These are phyloP conservation scores for Drosophila neonasuta DNA, from an alignment of 2,888 invertebrate species.

Conservation along the genomic window DNA sequence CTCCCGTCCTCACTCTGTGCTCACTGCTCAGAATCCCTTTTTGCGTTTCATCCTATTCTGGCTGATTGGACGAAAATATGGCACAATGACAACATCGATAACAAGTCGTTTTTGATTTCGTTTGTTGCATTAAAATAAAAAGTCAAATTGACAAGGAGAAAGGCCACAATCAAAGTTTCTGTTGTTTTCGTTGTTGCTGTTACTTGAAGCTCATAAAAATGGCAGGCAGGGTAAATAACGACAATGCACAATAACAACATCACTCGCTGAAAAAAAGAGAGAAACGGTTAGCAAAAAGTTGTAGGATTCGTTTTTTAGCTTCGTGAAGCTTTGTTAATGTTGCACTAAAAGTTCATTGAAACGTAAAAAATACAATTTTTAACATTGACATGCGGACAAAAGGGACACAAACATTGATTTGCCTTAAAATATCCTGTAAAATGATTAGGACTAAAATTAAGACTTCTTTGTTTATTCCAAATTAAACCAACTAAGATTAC, in stretches of 20 bases:
- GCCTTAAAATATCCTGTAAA: conserved; percentile 6
- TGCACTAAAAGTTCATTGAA: conserved; percentile 68
- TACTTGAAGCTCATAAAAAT: conserved; percentile 36
- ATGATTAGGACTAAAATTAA: not conserved
- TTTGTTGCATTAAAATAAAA: conserved; percentile 66
- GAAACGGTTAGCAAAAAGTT: conserved; percentile 22
- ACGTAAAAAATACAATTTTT: conserved; percentile 62
- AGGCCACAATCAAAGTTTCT: conserved; percentile 61
- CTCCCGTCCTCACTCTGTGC: not conserved
- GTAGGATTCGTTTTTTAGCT: conserved; percentile 32
- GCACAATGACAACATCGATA: conserved; percentile 69
- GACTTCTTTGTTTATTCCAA: too few species aligned
- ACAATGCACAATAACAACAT: conserved; percentile 18
- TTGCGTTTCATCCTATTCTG: conserved; percentile 8
- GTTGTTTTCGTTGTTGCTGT: conserved; percentile 29
- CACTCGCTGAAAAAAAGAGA: not conserved
- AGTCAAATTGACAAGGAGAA: conserved; percentile 62
- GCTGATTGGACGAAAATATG: conserved; percentile 46
- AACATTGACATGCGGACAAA: conserved; percentile 49
- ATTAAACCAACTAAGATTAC: too few species aligned
- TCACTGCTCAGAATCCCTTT: conserved; percentile 20
- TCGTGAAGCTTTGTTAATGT: conserved; percentile 58
- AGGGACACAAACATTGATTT: conserved; percentile 9
- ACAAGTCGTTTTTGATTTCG: conserved; percentile 72
- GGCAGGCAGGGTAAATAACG: conserved; percentile 31